Base-by-base conservation (phyloP, 2,113 vertebrate species). In the Lynx canadensis region DNA sequence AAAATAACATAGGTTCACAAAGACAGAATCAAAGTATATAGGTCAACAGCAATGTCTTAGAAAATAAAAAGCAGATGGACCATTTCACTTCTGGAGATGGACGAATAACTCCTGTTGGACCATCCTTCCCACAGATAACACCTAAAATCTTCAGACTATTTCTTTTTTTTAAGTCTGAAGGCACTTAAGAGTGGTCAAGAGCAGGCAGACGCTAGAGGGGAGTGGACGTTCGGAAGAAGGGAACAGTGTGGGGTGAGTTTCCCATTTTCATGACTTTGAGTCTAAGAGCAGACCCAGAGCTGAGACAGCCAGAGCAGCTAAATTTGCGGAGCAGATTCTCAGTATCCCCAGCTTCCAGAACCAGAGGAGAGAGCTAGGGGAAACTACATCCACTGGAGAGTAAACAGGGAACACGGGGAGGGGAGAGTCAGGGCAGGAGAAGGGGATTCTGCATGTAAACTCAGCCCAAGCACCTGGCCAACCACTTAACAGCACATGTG, bases 401-500 rank as follows among this genome's bases (percentile, higher is more conserved):
- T 1, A 13, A 25, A 11, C 4, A 1, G 74, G 38, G 48, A 45
- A 23, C 16, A 14, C 19, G 83, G 7, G 0, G 38, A 23, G 19
- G 45, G 41, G n/a, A 14, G 33, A 4, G 79, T 12, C 68, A 19
- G n/a, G 19, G 1, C 25, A 7, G 57, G n/a, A 6, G 19, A 3
- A 7, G 27, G n/a, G 21, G 1, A 23, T 4, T 36, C 31, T 9
- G 60, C 14, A 6, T 10, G 2, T 7, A 16, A 68, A 7, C 27
- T n/a, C 50, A 45, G 41, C 50, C 50, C 63, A 33, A 16, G 3
- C 0, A 25, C 12, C 76, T 7, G 33, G 33, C 78, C 19, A 52
- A 10, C 12, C 65, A 7, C 29, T n/a, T 36, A 10, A 25, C 4
- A 2, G 0, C 29, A 18, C 41, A 3, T 8, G 25, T 0, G 5